Percentiles rank a stretch among this genome's conserved stretches.
Evolutionary conservation across 2,888 invertebrate genomes (phyloP).

Genomic region (Chironomus riparius): DNA sequence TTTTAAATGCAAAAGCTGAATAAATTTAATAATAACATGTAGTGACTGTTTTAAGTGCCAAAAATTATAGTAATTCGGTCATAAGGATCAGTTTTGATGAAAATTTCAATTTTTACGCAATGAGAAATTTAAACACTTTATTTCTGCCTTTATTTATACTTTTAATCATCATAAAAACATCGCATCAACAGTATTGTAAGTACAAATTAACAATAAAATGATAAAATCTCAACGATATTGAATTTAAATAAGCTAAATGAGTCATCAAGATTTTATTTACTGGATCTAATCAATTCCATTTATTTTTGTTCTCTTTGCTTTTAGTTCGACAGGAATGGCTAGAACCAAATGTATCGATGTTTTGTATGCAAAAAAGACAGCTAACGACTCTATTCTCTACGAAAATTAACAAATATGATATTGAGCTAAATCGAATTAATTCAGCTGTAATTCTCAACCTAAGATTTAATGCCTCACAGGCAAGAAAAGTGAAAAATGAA

Average conservation of each 20-base stretch:
- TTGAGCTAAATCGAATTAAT: not conserved
- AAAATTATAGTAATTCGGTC: not conserved
- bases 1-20: not conserved
- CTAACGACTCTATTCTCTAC: not conserved
- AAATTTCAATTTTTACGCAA: not conserved
- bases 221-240: not conserved
- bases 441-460: not conserved
- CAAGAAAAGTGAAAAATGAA: conserved; percentile 3
- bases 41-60: conserved; percentile 1
- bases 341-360: not conserved
- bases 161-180: not conserved
- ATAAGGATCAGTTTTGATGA: not conserved
- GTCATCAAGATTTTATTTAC: not conserved
- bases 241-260: not conserved
- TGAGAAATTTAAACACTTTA: not conserved
- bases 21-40: not conserved
- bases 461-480: not conserved
- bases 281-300: not conserved
- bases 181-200: not conserved
- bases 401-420: conserved; percentile 19
- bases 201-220: not conserved
- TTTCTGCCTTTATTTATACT: not conserved
- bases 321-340: not conserved
- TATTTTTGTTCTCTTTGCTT: not conserved
- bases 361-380: not conserved